phyloP scores from a whole-genome alignment of 1,140 invertebrate genomes.

The Tetranychus urticae region DNA sequence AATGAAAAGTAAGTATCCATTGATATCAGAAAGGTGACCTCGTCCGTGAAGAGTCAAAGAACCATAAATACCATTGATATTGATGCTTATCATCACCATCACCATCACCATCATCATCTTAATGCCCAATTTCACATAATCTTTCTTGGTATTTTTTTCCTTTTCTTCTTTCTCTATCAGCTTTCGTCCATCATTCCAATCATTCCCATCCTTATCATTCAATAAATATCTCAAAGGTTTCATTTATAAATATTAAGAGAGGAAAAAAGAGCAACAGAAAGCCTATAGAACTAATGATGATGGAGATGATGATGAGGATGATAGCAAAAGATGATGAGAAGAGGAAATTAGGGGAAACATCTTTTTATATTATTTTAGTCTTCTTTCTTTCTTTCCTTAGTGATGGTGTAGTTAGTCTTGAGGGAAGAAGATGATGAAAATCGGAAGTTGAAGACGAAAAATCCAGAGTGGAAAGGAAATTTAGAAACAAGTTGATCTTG shows the following conservation, averaged over 20 bases:
- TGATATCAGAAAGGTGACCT: background rate
- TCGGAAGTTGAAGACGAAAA: too few species aligned
- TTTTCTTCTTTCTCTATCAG: background rate
- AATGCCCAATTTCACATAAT: background rate
- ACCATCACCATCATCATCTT: background rate
- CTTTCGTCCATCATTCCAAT: background rate
- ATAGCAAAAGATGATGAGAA: background rate
- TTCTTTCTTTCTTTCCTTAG: too few species aligned
- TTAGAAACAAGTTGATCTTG: too few species aligned
- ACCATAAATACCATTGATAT: background rate
- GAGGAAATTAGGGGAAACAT: background rate
- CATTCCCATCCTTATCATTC: slow-evolving; percentile 5
- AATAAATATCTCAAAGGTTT: background rate
- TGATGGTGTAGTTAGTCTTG: too few species aligned
- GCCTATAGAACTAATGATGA: background rate
- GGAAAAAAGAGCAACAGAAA: background rate
- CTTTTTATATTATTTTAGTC: too few species aligned
- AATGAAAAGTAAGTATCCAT: too few species aligned
- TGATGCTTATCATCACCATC: background rate
- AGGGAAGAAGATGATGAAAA: too few species aligned
- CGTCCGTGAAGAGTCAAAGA: background rate
- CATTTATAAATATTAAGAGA: background rate
- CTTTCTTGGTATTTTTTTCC: background rate
- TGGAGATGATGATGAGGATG: background rate
- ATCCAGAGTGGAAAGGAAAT: too few species aligned